Base-by-base conservation (phyloP, 1,140 invertebrate genomes). In the Rhopalosiphum maidis region DNA sequence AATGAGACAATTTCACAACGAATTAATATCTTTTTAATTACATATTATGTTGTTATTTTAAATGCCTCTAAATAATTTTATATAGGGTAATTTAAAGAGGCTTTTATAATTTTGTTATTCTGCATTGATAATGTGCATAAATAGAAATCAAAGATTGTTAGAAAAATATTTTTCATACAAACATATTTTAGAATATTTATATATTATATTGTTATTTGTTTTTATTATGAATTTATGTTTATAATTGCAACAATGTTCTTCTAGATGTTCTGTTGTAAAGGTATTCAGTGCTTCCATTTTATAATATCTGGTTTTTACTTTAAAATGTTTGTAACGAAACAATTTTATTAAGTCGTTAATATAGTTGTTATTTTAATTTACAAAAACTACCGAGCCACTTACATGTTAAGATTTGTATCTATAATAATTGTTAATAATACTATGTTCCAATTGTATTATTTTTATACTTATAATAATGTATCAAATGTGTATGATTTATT, bases 281-380 rank as follows among this genome's bases (percentile, higher is more conserved):
- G 43, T 87, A 87, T 87, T 87, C 48, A 87, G 86, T 87, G 86
- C 86, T 87, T 87, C 86, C 86, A 87, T 87, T 87, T 87, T 46
- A 35, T 48, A 8, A 51, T 87, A 87, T 18, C 18, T 22, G 30
- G 4, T 46, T 30, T 43, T 86, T 46, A 86, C 25, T 43, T n/a
- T 22, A 48, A 87, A 87, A 46, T 87, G 7, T 48, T 87, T 48
- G 18, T 87, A 87, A 46, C 30, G 2, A 48, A 87, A 87, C 30
- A 48, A 48, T n/a, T 21, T n/a, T 77, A n/a, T 77, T n/a, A 18
- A 48, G 35, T 89, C 55, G 23, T 46, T 43, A 25, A 7, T 25
- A 85, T 37, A 35, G 48, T 51, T 46, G 30, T 87, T 48, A 87
- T 54, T 43, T 60, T 90, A 41, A 23, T 90, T 41, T 90, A 41